Conservation (phyloP, 2,113 vertebrate species). For the Acrocephalus kingi region DNA sequence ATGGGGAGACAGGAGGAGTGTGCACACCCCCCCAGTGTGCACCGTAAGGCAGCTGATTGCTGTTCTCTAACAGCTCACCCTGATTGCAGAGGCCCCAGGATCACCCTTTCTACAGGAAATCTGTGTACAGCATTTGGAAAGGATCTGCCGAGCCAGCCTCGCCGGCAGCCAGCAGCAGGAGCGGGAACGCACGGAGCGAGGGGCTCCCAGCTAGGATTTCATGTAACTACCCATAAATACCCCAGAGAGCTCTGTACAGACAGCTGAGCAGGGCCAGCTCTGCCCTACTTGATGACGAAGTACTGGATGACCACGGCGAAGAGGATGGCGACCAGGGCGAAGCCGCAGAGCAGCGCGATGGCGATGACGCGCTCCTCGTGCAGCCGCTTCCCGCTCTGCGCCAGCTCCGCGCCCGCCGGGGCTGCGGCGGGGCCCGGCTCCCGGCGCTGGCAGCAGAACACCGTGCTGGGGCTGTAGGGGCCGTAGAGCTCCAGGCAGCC, state of each 20-base stretch:
- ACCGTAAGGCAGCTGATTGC: constrained; percentile 32
- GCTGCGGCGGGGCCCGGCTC: not conserved
- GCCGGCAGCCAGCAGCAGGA: constrained; percentile 57
- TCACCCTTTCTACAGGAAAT: constrained; percentile 45
- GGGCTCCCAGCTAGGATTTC: constrained; percentile 49
- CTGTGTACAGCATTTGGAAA: constrained; percentile 3
- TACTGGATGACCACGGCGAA: constrained; percentile 80
- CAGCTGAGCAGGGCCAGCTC: not conserved
- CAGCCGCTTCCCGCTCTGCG: not conserved
- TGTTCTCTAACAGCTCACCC: constrained; percentile 51
- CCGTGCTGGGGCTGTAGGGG: constrained; percentile 72
- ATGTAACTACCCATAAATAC: constrained; percentile 67
- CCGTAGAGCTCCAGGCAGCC: constrained; percentile 74
- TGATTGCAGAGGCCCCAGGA: constrained; percentile 53
- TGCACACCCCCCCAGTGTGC: not conserved
- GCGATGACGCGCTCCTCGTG: constrained; percentile 71
- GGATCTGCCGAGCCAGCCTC: constrained; percentile 47
- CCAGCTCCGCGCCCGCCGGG: not conserved
- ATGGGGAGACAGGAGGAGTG: not conserved
- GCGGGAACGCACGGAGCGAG: constrained; percentile 16
- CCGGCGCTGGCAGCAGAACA: constrained; percentile 65
- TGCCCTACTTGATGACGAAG: constrained; percentile 76
- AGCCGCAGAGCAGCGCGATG: constrained; percentile 71
- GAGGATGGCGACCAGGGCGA: constrained; percentile 73
- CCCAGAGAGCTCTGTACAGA: constrained; percentile 31